Evolutionary conservation across 2,797 vertebrate species (phyloP).

Genomic region (Mycteria americana): DNA sequence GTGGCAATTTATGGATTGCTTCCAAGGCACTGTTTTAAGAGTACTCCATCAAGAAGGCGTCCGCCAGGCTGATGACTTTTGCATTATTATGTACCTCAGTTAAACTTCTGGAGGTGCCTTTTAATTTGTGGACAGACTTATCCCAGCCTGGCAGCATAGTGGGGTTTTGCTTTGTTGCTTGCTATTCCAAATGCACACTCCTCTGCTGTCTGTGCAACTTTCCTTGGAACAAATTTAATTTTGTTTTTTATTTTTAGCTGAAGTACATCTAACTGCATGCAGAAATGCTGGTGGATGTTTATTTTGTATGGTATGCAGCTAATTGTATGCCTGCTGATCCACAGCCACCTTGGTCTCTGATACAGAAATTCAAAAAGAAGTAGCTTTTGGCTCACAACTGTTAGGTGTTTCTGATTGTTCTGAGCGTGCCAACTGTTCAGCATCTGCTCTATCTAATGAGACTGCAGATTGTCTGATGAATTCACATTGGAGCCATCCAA

Average conservation of each 20-base stretch:
- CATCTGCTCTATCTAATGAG: neutral
- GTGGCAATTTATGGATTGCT: neutral
- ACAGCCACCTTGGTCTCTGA: neutral
- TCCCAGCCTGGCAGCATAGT: neutral
- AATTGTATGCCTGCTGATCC: neutral
- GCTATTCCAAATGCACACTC: neutral
- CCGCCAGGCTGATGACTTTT: neutral
- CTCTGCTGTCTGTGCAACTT: neutral
- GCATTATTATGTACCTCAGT: neutral
- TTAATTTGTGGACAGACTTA: neutral
- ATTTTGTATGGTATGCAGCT: neutral
- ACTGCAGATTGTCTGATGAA: neutral
- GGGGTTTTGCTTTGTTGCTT: neutral
- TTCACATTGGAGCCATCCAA: neutral
- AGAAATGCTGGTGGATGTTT: neutral
- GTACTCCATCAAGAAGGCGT: neutral
- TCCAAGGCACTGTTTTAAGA: neutral
- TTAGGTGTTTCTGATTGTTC: neutral
- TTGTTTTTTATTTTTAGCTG: neutral
- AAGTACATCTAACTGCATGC: neutral
- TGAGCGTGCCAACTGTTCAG: neutral
- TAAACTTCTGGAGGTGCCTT: neutral
- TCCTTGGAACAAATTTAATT: neutral
- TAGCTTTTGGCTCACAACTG: neutral
- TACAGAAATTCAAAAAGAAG: neutral